Conservation (phyloP, 2,797 vertebrate genomes). For the Enteromius paludinosus region DNA sequence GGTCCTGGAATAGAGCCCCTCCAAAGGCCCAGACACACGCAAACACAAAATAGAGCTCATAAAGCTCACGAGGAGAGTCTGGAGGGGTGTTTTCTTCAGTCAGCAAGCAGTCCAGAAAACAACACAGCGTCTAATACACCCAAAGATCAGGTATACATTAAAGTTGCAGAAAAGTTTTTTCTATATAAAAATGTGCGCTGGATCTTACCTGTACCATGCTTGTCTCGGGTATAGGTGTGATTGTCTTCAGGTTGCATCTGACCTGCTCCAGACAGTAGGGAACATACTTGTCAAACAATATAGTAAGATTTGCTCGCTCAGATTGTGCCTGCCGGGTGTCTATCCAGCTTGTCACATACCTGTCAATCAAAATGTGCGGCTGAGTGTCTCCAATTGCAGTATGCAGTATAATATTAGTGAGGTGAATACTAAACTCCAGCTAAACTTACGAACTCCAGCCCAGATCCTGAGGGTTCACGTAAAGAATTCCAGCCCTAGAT, state of each 20-base stretch:
- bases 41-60: constrained; percentile 86
- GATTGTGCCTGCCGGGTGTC: constrained; percentile 80
- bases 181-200: background rate
- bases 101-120: constrained; percentile 82
- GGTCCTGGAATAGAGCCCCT: constrained; percentile 85
- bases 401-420: background rate
- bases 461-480: constrained; percentile 81
- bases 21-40: constrained; percentile 85
- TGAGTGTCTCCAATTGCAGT: background rate
- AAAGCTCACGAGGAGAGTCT: constrained; percentile 83
- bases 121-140: constrained; percentile 80
- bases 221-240: constrained; percentile 78
- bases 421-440: background rate
- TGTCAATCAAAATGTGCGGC: constrained; percentile 49
- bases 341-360: constrained; percentile 81
- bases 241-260: constrained; percentile 82
- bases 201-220: constrained; percentile 75
- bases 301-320: constrained; percentile 81
- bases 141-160: constrained; percentile 10
- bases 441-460: constrained; percentile 82
- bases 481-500: constrained; percentile 80
- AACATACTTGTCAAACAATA: constrained; percentile 81
- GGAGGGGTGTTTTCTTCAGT: constrained; percentile 83
- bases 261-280: constrained; percentile 83
- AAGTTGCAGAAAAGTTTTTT: constrained; percentile 10